A percentile compares a stretch with the other conserved stretches of the same genome.
These are phyloP conservation scores for Laticauda colubrina DNA, from an alignment of 2,113 vertebrate genomes.

Conservation along the genomic window DNA sequence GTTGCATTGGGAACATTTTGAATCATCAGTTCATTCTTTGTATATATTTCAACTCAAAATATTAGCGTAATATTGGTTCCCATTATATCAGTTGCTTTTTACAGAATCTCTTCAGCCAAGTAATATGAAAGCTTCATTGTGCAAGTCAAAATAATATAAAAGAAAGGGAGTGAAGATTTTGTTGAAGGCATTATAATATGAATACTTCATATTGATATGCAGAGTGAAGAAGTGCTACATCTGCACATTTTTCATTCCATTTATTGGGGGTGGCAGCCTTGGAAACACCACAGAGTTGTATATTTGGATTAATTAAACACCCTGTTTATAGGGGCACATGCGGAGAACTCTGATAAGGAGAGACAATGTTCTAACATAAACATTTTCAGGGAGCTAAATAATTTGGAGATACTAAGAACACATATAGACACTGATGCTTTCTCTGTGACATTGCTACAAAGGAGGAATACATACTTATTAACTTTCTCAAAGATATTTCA, in stretches of 20 bases:
- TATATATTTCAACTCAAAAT: slow-evolving; percentile 54
- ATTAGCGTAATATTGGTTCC: slow-evolving; percentile 42
- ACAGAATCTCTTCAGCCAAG: slow-evolving; percentile 25
- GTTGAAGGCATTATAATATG: slow-evolving; percentile 44
- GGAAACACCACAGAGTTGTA: slow-evolving; percentile 34
- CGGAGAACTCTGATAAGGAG: slow-evolving; percentile 67
- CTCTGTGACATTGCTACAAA: slow-evolving; percentile 48
- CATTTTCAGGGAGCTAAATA: slow-evolving; percentile 55
- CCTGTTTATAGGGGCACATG: slow-evolving; percentile 41
- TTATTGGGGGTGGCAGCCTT: slow-evolving; percentile 33
- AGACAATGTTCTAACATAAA: slow-evolving; percentile 66
- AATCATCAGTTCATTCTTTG: slow-evolving; percentile 33
- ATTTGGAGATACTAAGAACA: slow-evolving; percentile 42
- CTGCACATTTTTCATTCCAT: slow-evolving; percentile 42
- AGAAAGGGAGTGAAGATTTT: slow-evolving; percentile 42
- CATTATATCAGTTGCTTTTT: slow-evolving; percentile 28
- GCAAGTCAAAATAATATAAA: slow-evolving; percentile 25
- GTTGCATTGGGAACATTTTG: slow-evolving; percentile 31
- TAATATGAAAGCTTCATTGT: slow-evolving; percentile 25
- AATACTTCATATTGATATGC: slow-evolving; percentile 62
- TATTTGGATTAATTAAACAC: slow-evolving; percentile 58
- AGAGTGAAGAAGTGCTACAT: slow-evolving; percentile 59
- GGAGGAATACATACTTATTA: slow-evolving; percentile 49
- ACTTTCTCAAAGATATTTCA: slow-evolving; percentile 46
- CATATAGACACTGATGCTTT: slow-evolving; percentile 56